A percentile compares a stretch with the other conserved stretches of the same genome.
Conservation (phyloP, 2,113 vertebrate genomes). For the Penelope pileata region DNA sequence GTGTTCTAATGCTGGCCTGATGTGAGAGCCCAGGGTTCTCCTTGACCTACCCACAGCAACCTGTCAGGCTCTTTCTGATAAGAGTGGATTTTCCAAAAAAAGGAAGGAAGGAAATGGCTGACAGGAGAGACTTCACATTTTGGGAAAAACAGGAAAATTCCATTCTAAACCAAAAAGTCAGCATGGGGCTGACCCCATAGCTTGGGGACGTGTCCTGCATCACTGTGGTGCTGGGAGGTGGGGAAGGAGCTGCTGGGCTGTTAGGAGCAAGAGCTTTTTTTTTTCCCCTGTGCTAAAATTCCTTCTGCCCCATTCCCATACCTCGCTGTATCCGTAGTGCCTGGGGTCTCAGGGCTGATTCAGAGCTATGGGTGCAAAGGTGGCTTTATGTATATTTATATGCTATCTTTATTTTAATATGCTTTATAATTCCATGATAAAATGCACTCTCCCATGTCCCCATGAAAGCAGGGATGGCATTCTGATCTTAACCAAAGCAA, state of each 20-base stretch:
- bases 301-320: rapidly evolving
- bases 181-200: not conserved
- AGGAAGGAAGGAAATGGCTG: not conserved
- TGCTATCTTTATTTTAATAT: rapidly evolving
- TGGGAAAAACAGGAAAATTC: not conserved
- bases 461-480: not conserved
- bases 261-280: not conserved
- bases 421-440: rapidly evolving
- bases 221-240: not conserved
- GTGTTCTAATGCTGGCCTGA: not conserved
- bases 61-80: not conserved
- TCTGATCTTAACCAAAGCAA: not conserved
- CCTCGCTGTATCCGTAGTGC: not conserved
- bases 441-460: not conserved
- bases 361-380: not conserved
- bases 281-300: not conserved
- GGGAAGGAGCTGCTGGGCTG: not conserved
- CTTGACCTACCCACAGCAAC: not conserved
- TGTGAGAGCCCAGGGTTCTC: not conserved
- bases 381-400: not conserved
- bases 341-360: not conserved
- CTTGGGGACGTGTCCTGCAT: not conserved
- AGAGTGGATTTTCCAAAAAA: not conserved
- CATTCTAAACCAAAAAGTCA: not conserved
- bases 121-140: not conserved